phyloP scores from a whole-genome alignment of 2,888 invertebrate species.

The Cheilosia vulpina region DNA sequence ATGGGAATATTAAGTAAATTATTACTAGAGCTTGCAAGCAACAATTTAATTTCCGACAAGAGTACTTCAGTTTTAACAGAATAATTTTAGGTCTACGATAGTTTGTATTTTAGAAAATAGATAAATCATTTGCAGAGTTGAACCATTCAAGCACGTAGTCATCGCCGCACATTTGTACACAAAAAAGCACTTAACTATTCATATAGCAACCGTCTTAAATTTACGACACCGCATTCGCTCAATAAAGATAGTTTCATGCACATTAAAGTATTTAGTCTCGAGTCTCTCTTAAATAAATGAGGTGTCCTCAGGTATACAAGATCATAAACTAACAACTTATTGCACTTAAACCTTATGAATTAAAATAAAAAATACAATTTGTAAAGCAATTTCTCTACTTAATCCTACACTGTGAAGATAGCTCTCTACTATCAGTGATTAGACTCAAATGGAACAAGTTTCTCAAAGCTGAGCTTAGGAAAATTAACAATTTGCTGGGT shows the following conservation, averaged over 20 bases:
- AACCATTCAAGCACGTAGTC: slow-evolving; percentile 23
- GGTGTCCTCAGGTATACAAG: background rate
- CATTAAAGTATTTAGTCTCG: background rate
- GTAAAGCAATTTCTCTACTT: background rate
- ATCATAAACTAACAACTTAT: background rate
- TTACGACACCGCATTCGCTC: background rate
- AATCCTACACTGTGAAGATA: too few species aligned
- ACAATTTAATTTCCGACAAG: background rate
- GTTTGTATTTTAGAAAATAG: background rate
- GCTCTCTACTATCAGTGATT: too few species aligned
- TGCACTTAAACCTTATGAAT: background rate
- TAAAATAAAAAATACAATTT: background rate
- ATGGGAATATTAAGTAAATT: slow-evolving; percentile 7
- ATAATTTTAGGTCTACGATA: background rate
- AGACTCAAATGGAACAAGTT: too few species aligned
- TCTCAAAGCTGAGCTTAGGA: too few species aligned
- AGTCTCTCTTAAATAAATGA: background rate
- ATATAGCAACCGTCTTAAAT: background rate
- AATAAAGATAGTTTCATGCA: slow-evolving; percentile 8
- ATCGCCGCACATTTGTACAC: slow-evolving; percentile 2
- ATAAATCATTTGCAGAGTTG: slow-evolving; percentile 4
- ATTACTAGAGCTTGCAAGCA: too few species aligned
- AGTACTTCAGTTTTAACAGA: background rate
- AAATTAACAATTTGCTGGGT: too few species aligned
- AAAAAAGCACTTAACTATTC: background rate